Percentiles rank a stretch among this genome's conserved stretches.
Evolutionary conservation across 2,888 invertebrate species (phyloP).

Genomic region (Sarcophaga caerulescens): DNA sequence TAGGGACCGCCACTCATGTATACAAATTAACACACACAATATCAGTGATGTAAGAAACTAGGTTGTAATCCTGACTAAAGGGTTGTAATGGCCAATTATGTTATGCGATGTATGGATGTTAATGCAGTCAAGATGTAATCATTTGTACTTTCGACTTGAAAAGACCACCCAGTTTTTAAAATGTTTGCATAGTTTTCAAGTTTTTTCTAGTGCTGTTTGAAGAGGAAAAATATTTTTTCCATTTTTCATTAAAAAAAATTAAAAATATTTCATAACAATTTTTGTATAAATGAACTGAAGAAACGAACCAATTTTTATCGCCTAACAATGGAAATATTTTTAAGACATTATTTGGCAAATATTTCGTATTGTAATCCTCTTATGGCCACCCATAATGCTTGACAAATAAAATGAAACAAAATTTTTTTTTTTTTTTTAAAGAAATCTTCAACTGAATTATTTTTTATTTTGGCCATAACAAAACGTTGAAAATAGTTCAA

Average conservation of each 20-base stretch:
- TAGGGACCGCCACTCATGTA: too few relatives aligned
- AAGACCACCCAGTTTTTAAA: background rate
- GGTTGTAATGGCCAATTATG: too few relatives aligned
- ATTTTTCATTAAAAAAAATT: background rate
- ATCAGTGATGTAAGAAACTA: too few relatives aligned
- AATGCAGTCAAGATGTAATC: too few relatives aligned
- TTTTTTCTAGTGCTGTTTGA: background rate
- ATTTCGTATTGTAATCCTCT: background rate
- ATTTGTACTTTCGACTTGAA: background rate
- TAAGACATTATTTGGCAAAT: constrained; percentile 6
- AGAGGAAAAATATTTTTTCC: background rate
- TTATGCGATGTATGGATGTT: too few relatives aligned
- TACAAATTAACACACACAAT: too few relatives aligned
- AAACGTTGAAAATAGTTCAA: too few relatives aligned
- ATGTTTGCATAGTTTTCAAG: background rate
- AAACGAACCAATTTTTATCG: constrained; percentile 1
- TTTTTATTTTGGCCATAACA: too few relatives aligned
- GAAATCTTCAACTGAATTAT: background rate
- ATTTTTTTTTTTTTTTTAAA: background rate
- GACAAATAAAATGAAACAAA: background rate
- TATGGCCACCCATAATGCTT: constrained; percentile 11
- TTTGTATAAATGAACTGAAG: background rate
- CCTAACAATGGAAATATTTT: background rate
- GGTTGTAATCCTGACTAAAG: too few relatives aligned
- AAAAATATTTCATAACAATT: constrained; percentile 27